Evolutionary conservation across 2,113 vertebrate species (phyloP).

Genomic region (Oenanthe melanoleuca): DNA sequence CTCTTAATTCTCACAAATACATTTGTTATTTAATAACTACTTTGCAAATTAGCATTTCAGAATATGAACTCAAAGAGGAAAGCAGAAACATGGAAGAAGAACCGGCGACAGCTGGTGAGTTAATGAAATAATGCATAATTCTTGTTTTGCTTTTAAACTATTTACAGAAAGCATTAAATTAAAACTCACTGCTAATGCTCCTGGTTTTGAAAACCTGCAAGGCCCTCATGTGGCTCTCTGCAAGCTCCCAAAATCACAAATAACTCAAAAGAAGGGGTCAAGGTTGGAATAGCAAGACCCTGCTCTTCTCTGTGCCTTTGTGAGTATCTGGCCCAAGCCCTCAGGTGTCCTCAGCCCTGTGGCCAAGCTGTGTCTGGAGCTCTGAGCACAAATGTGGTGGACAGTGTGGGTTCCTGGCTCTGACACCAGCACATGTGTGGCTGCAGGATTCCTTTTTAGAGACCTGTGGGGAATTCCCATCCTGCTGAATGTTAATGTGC

Average conservation of each 20-base stretch:
- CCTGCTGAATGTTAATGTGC: neutral
- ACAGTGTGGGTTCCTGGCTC: neutral
- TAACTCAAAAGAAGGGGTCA: neutral
- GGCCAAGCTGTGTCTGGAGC: neutral
- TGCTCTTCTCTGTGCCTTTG: neutral
- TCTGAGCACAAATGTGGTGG: neutral
- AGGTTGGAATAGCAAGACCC: neutral
- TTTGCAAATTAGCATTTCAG: slow-evolving; percentile 88
- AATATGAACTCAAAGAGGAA: slow-evolving; percentile 99
- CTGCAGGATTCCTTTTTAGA: neutral
- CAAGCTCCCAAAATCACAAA: neutral
- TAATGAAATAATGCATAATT: neutral
- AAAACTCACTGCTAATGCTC: neutral
- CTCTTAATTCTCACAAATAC: neutral
- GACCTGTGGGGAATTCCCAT: neutral
- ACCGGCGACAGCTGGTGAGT: slow-evolving; percentile 93
- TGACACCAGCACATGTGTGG: neutral
- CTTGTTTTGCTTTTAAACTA: neutral
- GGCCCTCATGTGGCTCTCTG: neutral
- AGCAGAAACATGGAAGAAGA: slow-evolving; percentile 99
- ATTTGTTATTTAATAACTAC: neutral
- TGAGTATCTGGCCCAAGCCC: neutral
- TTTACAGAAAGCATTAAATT: neutral
- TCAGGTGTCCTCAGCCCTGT: neutral
- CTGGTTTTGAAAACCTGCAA: neutral